Base-by-base conservation (phyloP, 1,140 invertebrate genomes). In the Panulirus ornatus region DNA sequence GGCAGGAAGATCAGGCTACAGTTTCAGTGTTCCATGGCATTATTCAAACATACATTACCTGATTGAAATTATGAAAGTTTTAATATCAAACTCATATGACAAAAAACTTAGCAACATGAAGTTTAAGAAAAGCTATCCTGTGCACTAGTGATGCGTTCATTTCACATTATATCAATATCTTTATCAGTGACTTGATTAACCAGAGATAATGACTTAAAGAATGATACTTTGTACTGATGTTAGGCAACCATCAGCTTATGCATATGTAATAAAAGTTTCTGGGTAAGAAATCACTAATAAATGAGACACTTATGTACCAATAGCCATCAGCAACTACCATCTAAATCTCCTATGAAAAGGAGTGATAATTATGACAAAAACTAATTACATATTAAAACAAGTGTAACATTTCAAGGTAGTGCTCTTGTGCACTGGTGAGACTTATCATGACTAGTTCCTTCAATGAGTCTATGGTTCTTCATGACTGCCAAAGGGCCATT, bases 391-490 rank as follows among this genome's bases (percentile, higher is more conserved):
- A n/a, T n/a, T n/a, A n/a, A 66, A 66, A 14, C 19, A 58, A 34
- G 30, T 36, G n/a, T 16, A 51, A 58, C 36, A 38, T 34, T 58
- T 63, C 11, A 54, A 14, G 14, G 38, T 38, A 63, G 51, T 83
- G 58, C 38, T 63, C 36, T 58, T 66, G 51, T 27, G 58, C 19
- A 66, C 51, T 63, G 54, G 54, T 66, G 54, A 63, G 51, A 54
- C 27, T 58, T 75, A 75, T 42, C 40, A 70, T 83, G 81, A 83
- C 81, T 83, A 83, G 81, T 83, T 83, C 11, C 42, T 66, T 63
- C 81, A 66, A 63, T 54, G 66, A 14, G 36, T 83, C 81, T 83
- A 83, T 54, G 66, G 58, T 66, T 38, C 81, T 66, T 63, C 36
- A 58, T 58, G 75, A 19, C 44, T 30, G 58, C 58, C 5, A 66